Percentiles rank a stretch among this genome's conserved stretches.
phyloP scores from a whole-genome alignment of 2,113 vertebrate species.

The Excalfactoria chinensis region DNA sequence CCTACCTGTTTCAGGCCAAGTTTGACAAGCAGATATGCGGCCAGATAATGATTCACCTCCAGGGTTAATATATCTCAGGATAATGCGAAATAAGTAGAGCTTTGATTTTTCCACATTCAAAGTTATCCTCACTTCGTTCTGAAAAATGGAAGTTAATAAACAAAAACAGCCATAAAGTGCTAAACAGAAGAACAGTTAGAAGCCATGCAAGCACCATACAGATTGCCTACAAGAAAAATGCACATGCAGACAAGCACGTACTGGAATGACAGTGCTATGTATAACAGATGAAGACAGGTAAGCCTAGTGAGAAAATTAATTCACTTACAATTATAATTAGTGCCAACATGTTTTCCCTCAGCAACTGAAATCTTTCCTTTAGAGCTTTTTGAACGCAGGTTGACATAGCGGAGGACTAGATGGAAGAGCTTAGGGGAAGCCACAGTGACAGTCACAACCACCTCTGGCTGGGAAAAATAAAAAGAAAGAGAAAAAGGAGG shows the following conservation, averaged over 20 bases:
- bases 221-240: constrained; percentile 3
- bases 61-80: constrained; percentile 90
- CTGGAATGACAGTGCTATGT: not conserved
- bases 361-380: constrained; percentile 83
- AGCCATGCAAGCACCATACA: constrained; percentile 53
- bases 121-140: constrained; percentile 91
- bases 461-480: constrained; percentile 86
- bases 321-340: constrained; percentile 88
- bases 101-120: constrained; percentile 84
- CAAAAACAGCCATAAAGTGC: constrained; percentile 40
- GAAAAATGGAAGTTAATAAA: constrained; percentile 80
- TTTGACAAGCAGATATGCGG: constrained; percentile 79
- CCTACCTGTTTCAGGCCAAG: constrained; percentile 83
- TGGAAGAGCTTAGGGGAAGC: constrained; percentile 84
- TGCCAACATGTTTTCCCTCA: constrained; percentile 81
- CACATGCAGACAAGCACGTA: constrained; percentile 33
- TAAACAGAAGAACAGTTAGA: constrained; percentile 37
- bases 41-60: constrained; percentile 77
- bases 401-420: constrained; percentile 83
- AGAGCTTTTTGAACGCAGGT: constrained; percentile 75
- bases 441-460: constrained; percentile 82
- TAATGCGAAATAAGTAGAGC: constrained; percentile 81
- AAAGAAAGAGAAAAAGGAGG: constrained; percentile 77
- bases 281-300: constrained; percentile 38
- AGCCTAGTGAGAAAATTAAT: constrained; percentile 69